These are phyloP conservation scores for Amorpha juglandis DNA, from an alignment of 2,888 invertebrate species.

Conservation along the genomic window DNA sequence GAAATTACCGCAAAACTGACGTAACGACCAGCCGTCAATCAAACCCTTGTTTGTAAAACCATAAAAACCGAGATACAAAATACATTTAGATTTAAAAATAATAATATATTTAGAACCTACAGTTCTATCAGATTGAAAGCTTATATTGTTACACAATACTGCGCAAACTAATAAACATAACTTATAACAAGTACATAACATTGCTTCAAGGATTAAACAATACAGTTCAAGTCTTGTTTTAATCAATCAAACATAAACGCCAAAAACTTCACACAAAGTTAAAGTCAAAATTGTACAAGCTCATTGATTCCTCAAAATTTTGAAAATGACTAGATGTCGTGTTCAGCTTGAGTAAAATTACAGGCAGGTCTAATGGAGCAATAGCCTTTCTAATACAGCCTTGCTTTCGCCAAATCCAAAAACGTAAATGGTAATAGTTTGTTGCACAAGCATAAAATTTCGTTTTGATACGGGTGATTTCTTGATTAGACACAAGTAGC, in stretches of 20 bases:
- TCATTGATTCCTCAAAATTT: conserved; percentile 39
- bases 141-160: too few relatives aligned
- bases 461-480: conserved; percentile 38
- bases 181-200: too few relatives aligned
- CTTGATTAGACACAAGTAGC: conserved; percentile 33
- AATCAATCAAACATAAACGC: neutral
- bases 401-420: conserved; percentile 56
- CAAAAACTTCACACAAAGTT: neutral
- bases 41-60: conserved; percentile 1
- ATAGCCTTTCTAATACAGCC: conserved; percentile 61
- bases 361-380: conserved; percentile 56
- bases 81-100: neutral
- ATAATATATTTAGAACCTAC: neutral
- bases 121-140: neutral
- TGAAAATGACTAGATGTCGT: conserved; percentile 55
- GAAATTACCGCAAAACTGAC: conserved; percentile 80
- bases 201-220: neutral
- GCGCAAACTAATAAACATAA: neutral
- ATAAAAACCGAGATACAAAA: neutral
- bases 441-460: conserved; percentile 25
- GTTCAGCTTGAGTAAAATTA: conserved; percentile 56
- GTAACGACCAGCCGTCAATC: conserved; percentile 49
- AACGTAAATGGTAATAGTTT: conserved; percentile 25
- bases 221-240: neutral
- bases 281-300: neutral